Evolutionary conservation across 2,797 vertebrate genomes (phyloP).

Genomic region (Glossophaga mutica): DNA sequence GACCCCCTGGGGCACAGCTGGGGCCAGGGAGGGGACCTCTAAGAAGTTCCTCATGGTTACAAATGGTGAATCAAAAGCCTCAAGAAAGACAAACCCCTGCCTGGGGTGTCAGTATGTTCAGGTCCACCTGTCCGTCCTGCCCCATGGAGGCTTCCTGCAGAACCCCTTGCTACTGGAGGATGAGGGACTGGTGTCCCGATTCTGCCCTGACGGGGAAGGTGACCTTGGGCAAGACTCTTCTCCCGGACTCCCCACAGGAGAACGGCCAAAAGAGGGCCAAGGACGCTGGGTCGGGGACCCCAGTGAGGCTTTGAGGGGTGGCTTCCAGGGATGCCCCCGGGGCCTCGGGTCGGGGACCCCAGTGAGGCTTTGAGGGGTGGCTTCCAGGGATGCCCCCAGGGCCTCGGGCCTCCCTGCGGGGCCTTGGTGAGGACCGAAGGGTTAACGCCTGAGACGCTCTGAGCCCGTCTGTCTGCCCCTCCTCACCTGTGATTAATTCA

Average conservation of each 20-base stretch:
- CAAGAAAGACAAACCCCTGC: not conserved
- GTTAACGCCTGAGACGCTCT: not conserved
- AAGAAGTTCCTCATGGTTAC: not conserved
- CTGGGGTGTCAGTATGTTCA: not conserved
- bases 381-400: not conserved
- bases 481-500: conserved; percentile 52
- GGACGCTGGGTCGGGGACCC: not conserved
- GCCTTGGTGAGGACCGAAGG: fast-evolving
- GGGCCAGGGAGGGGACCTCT: not conserved
- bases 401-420: fast-evolving
- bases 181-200: no score
- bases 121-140: not conserved
- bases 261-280: not conserved
- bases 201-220: not conserved
- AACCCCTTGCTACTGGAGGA: not conserved
- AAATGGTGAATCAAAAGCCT: not conserved
- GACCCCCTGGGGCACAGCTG: not conserved
- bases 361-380: not conserved
- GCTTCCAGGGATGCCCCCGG: not conserved
- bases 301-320: not conserved
- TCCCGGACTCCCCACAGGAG: not conserved
- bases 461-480: not conserved
- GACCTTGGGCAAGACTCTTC: not conserved
- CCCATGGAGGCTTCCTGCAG: not conserved
- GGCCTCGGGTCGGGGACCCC: not conserved